Base-by-base conservation (phyloP, 1,140 invertebrate genomes). In the Wasmannia auropunctata region DNA sequence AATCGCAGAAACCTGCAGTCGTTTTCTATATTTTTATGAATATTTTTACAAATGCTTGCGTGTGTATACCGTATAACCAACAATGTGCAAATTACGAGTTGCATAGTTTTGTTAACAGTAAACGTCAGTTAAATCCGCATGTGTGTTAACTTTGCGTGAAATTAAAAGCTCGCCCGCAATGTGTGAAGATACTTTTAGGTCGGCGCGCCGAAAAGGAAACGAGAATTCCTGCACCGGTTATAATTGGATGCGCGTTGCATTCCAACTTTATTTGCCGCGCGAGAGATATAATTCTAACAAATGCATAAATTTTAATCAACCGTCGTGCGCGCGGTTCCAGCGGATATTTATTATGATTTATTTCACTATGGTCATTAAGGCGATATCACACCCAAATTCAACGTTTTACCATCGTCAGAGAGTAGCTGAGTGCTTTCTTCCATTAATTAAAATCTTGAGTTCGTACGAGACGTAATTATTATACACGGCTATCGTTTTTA, bases 241-340 rank as follows among this genome's bases (percentile, higher is more conserved):
- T 83, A 83, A 83, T 83, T 83, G 79, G 79, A 83, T 74, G 67
- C 67, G 67, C 67, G 51, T n/a, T 83, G 51, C 67, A 60, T 83
- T 60, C 79, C 79, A 54, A 56, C 46, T 83, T 72, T 74, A 83
- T 83, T 83, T 58, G 67, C 79, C 51, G 79, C 79, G 37, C 37
- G 67, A 46, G 67, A 74, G 49, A 83, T 74, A 83, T 83, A 83
- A 83, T 83, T 83, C 67, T 83, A 83, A 60, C 79, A 83, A 83
- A 83, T 72, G 25, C 54, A 83, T 83, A 72, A 83, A 83, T 83
- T 83, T 83, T 74, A 83, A 83, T 83, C 51, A 83, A 80, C 62
- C 34, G 31, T 37, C 63, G 25, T 74, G 67, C n/a, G 34, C 37
- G 67, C 28, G 28, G 67, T 58, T 72, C 67, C 79, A 43, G 2